These are phyloP conservation scores for Hymenopus coronatus DNA, from an alignment of 2,888 invertebrate genomes.

Conservation along the genomic window DNA sequence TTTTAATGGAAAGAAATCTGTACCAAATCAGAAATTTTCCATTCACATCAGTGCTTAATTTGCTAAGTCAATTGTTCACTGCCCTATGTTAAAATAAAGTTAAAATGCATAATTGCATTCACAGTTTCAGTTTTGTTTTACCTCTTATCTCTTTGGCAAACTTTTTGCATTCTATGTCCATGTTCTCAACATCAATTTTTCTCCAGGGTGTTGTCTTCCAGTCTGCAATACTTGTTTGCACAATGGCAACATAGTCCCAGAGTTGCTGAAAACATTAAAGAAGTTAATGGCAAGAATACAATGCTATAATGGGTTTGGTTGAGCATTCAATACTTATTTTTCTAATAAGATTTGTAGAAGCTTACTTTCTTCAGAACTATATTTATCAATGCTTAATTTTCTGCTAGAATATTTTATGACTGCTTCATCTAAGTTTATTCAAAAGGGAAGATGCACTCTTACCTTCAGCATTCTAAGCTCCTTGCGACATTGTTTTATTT, in stretches of 20 bases:
- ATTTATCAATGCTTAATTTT: no score
- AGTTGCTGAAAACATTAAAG: slow-evolving; percentile 62
- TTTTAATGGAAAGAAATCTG: no score
- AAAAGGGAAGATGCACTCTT: slow-evolving; percentile 27
- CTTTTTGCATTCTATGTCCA: slow-evolving; percentile 98
- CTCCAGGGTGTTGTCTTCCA: slow-evolving; percentile 98
- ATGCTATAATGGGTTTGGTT: neutral
- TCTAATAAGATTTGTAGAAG: no score
- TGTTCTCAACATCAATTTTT: slow-evolving; percentile 95
- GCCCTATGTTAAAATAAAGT: neutral
- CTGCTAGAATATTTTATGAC: no score
- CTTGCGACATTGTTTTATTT: slow-evolving; percentile 85
- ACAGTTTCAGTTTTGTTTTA: slow-evolving; percentile 33
- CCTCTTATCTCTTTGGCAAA: slow-evolving; percentile 90
- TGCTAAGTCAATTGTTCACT: no score
- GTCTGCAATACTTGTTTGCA: slow-evolving; percentile 87
- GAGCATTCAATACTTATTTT: no score
- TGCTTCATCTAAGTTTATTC: neutral
- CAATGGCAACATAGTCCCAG: slow-evolving; percentile 93
- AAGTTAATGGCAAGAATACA: neutral
- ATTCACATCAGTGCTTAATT: no score
- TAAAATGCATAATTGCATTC: neutral
- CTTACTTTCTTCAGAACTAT: no score
- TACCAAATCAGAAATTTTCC: no score
- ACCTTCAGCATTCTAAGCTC: slow-evolving; percentile 86